These are phyloP conservation scores for Pelochelys cantorii DNA, from an alignment of 2,797 vertebrate species.

Conservation along the genomic window DNA sequence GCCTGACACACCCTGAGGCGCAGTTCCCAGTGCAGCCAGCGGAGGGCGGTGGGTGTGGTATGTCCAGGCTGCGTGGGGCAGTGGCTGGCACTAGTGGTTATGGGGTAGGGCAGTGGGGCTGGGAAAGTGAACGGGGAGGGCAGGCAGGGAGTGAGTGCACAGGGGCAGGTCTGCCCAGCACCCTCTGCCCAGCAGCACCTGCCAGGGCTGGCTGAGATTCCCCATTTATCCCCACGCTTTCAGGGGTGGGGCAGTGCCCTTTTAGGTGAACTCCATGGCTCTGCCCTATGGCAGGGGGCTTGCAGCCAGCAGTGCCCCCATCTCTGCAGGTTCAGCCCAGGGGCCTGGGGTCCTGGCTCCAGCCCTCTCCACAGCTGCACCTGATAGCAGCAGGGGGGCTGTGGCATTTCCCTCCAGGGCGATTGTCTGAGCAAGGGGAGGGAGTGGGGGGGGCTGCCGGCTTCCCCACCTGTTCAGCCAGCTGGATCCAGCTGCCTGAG, in stretches of 20 bases:
- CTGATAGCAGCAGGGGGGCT: no score
- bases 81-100: constrained; percentile 22
- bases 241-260: no score
- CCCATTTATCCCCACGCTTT: not conserved
- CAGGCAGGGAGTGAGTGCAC: not conserved
- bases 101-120: not conserved
- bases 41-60: not conserved
- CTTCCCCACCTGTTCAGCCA: no score
- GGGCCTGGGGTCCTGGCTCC: no score
- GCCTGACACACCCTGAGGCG: no score
- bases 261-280: no score
- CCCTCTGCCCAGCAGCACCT: not conserved
- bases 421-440: constrained; percentile 67
- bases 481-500: no score
- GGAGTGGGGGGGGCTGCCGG: not conserved
- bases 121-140: not conserved
- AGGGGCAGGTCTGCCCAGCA: not conserved
- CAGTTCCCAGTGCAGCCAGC: not conserved
- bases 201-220: fast-evolving
- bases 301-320: not conserved
- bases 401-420: not conserved
- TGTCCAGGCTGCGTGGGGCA: constrained; percentile 30
- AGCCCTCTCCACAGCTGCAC: not conserved
- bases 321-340: no score
- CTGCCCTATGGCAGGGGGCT: not conserved